Percentiles rank a stretch among this genome's conserved stretches.
Evolutionary conservation across 2,888 invertebrate genomes (phyloP).

Genomic region (Aphrophora alni): DNA sequence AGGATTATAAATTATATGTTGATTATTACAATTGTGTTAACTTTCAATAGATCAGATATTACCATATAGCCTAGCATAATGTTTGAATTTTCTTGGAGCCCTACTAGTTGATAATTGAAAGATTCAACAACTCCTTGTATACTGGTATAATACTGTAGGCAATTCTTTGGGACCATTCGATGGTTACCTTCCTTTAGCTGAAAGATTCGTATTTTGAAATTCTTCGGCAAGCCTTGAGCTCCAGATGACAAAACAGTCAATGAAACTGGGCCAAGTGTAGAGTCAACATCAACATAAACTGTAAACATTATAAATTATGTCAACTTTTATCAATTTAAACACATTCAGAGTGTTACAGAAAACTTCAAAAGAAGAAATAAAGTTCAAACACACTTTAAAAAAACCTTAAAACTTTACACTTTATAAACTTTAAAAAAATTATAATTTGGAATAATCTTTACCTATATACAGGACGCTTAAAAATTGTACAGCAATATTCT

Average conservation of each 20-base stretch:
- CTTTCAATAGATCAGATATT: not conserved
- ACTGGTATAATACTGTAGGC: slow-evolving; percentile 71
- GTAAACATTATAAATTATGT: slow-evolving; percentile 51
- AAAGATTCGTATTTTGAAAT: slow-evolving; percentile 68
- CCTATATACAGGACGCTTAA: no score
- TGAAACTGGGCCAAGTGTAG: slow-evolving; percentile 67
- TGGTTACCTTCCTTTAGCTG: slow-evolving; percentile 58
- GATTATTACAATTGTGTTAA: not conserved
- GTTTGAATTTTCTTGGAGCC: slow-evolving; percentile 56
- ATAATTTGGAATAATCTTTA: no score
- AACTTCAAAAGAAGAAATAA: not conserved
- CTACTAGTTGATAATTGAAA: slow-evolving; percentile 72
- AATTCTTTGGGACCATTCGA: slow-evolving; percentile 63
- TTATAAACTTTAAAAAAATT: not conserved
- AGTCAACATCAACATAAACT: slow-evolving; percentile 77
- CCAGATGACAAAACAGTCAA: slow-evolving; percentile 64
- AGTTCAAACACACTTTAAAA: not conserved
- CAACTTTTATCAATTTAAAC: not conserved
- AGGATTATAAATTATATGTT: no score
- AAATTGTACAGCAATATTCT: no score
- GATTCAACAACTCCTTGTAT: slow-evolving; percentile 68
- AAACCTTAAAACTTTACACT: not conserved
- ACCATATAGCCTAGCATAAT: slow-evolving; percentile 19
- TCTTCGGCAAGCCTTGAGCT: slow-evolving; percentile 32
- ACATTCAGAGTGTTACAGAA: not conserved